phyloP scores from a whole-genome alignment of 2,888 invertebrate species.

The Volucella inanis region DNA sequence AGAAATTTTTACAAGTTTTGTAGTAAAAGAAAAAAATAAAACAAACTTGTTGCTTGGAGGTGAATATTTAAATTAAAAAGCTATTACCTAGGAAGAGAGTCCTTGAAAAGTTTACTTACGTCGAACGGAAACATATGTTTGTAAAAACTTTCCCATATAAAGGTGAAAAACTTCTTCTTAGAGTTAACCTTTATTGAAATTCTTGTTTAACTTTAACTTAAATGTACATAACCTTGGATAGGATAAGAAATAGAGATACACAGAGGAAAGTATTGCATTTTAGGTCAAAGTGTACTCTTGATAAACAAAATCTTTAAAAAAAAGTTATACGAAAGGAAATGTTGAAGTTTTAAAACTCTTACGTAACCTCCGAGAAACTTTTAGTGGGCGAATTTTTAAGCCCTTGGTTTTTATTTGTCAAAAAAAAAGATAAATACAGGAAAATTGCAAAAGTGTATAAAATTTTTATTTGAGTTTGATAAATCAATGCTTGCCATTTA shows the following conservation, averaged over 20 bases:
- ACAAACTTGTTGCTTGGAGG: slow-evolving; percentile 23
- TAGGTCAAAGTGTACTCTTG: too few species aligned
- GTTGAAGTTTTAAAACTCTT: neutral
- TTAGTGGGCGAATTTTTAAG: too few species aligned
- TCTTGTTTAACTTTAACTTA: too few species aligned
- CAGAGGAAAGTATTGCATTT: too few species aligned
- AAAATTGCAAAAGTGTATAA: too few species aligned
- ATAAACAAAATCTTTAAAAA: neutral
- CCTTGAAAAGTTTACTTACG: neutral
- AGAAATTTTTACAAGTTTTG: slow-evolving; percentile 14
- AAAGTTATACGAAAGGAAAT: neutral
- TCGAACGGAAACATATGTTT: neutral
- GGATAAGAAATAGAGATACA: too few species aligned
- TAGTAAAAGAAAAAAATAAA: neutral
- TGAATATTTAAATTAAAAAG: slow-evolving; percentile 24
- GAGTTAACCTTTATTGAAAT: neutral
- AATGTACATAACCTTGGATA: too few species aligned
- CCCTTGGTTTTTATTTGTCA: too few species aligned
- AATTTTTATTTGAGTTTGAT: too few species aligned
- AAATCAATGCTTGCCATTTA: too few species aligned
- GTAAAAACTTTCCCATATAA: neutral
- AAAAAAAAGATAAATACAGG: too few species aligned
- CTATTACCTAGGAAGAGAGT: slow-evolving; percentile 4
- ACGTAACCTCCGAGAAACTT: too few species aligned
- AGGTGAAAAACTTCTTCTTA: neutral